Evolutionary conservation across 2,113 vertebrate genomes (phyloP).

Genomic region (Myrmophylax atrothorax): DNA sequence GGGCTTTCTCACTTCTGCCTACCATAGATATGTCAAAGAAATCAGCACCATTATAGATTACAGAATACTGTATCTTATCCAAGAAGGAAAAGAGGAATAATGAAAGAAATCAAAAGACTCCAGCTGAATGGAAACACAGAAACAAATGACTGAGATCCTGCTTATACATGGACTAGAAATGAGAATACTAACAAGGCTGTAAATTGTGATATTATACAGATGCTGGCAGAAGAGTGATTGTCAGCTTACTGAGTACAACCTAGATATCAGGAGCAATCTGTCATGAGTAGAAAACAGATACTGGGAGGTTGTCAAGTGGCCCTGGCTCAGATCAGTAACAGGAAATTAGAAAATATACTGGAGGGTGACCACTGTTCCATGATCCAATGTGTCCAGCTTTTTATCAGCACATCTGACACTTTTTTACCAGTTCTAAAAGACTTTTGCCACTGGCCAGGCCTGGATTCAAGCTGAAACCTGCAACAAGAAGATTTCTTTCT

Average conservation of each 20-base stretch:
- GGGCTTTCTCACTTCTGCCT: not conserved
- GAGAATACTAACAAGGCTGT: not conserved
- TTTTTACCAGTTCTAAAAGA: not conserved
- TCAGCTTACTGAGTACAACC: not conserved
- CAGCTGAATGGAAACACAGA: not conserved
- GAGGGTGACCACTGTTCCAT: not conserved
- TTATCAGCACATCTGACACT: not conserved
- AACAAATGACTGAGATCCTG: not conserved
- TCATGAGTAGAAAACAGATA: not conserved
- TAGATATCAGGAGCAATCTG: not conserved
- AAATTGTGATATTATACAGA: not conserved
- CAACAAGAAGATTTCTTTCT: not conserved
- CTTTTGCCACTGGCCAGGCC: not conserved
- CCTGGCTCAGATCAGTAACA: not conserved
- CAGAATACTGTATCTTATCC: not conserved
- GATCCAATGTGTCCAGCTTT: not conserved
- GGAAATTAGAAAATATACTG: not conserved
- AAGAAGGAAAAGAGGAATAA: not conserved
- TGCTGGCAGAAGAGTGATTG: not conserved
- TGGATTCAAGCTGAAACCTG: not conserved
- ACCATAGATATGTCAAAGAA: not conserved
- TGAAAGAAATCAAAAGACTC: not conserved
- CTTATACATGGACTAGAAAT: not conserved
- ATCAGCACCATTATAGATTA: not conserved
- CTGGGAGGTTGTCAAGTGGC: not conserved